Evolutionary conservation across 2,113 vertebrate genomes (phyloP), one percentile per base, ranked within the genome.

Genomic region (Vicugna pacos): DNA sequence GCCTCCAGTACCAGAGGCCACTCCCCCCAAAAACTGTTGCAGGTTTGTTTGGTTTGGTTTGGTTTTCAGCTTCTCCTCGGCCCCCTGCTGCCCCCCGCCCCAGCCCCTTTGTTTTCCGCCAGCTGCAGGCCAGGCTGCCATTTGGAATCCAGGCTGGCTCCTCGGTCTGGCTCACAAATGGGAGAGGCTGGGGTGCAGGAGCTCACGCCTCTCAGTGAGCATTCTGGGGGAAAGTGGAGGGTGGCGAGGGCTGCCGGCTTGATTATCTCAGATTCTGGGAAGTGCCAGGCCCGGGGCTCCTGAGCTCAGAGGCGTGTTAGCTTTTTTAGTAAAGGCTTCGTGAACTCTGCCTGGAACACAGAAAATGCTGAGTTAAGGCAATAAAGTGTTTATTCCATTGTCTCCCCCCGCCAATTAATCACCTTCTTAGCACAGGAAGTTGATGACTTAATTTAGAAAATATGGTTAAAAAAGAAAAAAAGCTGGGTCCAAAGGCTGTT

Each of bases 361-460:
- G 94, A 81, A 92, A 82, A 82, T 82, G 60, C 86, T 62, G 64
- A 70, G 87, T 69, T 20, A 70, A 64, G 93, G 89, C 77, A 89
- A 42, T 89, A 87, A 90, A 95, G 69, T 15, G 17, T 67, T 75
- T 69, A 76, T 32, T 76, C 20, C 19, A 13, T 46, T 6, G 48
- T 79, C 81, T 84, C 70, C 46, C 22, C 22, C 52, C 4, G 4
- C 20, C 20, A 35, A n/a, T 89, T 35, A 91, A 75, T 95, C 83
- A 62, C 70, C 81, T 77, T 88, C 86, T 83, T 58, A 16, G 42
- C 20, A 32, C 46, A 42, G 88, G 80, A 84, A 88, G 42, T 89
- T 22, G 2, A 26, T 84, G 93, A 85, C 81, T 95, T 94, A 38
- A 82, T 93, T 94, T 95, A 94, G 93, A 94, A 97, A 97, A 91